phyloP scores from a whole-genome alignment of 2,888 invertebrate genomes.

The Belgica antarctica region DNA sequence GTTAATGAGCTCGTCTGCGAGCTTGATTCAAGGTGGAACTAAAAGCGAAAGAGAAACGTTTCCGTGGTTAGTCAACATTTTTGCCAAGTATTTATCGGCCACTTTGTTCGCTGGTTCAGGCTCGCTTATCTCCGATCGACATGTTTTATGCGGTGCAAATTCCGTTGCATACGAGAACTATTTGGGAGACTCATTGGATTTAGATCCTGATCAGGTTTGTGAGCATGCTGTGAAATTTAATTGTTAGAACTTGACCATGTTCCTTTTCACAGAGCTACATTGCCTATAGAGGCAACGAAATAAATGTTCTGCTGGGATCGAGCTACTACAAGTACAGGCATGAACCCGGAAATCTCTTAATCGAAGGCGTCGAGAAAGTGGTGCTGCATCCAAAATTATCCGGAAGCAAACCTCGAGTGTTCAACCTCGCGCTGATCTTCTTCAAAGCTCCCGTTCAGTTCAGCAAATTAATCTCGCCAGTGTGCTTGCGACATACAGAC shows the following conservation, averaged over 20 bases:
- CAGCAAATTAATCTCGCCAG: slow-evolving; percentile 10
- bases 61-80: slow-evolving; percentile 33
- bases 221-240: not conserved
- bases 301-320: not conserved
- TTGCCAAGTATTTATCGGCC: not conserved
- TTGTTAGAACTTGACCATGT: not conserved
- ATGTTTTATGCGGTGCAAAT: slow-evolving; percentile 29
- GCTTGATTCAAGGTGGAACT: slow-evolving; percentile 28
- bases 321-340: slow-evolving; percentile 14
- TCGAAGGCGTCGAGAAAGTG: not conserved
- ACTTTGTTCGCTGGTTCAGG: slow-evolving; percentile 24
- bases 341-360: not conserved
- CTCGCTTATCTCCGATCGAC: not conserved
- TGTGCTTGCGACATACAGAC: too few species aligned
- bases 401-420: slow-evolving; percentile 30
- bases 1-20: slow-evolving; percentile 13
- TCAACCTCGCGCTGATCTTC: slow-evolving; percentile 8
- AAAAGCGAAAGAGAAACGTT: slow-evolving; percentile 18
- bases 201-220: slow-evolving; percentile 5
- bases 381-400: slow-evolving; percentile 22
- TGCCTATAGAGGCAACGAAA: not conserved
- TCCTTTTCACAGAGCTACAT: slow-evolving; percentile 7
- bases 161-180: slow-evolving; percentile 37
- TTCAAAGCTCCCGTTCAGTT: not conserved
- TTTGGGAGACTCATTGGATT: not conserved